Conservation (phyloP, 1,140 invertebrate species). For the Drosophila nigromelanica region DNA sequence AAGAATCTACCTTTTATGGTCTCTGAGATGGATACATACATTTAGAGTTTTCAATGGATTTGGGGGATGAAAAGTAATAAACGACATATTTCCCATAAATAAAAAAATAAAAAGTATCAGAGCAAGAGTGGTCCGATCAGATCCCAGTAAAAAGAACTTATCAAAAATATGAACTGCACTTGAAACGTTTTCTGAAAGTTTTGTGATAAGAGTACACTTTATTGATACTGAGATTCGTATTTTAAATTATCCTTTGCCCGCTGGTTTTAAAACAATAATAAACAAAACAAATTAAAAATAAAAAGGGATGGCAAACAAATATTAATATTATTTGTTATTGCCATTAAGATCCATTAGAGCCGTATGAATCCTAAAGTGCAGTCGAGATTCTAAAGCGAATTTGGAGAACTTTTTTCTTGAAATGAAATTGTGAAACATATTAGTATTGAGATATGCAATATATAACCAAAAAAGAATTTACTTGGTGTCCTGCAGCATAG, state of each 20-base stretch:
- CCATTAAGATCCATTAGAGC: slow-evolving; percentile 87
- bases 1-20: too few relatives aligned
- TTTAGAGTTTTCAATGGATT: too few relatives aligned
- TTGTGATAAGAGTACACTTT: not conserved
- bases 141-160: too few relatives aligned
- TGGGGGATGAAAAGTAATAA: too few relatives aligned
- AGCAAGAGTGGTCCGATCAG: too few relatives aligned
- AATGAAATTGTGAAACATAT: not conserved
- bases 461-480: slow-evolving; percentile 79
- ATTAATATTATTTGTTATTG: slow-evolving; percentile 37
- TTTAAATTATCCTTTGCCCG: not conserved
- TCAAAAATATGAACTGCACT: too few relatives aligned
- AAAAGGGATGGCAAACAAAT: not conserved
- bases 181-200: too few relatives aligned
- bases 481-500: slow-evolving; percentile 93
- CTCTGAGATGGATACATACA: too few relatives aligned
- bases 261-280: not conserved
- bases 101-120: too few relatives aligned
- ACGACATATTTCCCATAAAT: too few relatives aligned
- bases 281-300: not conserved
- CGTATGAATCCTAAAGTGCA: slow-evolving; percentile 96
- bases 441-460: too few relatives aligned
- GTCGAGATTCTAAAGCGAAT: slow-evolving; percentile 94
- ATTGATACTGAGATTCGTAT: not conserved
- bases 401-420: slow-evolving; percentile 93